Percentiles rank a stretch among this genome's conserved stretches.
phyloP scores from a whole-genome alignment of 2,888 invertebrate species.

The Ormyrus labotus region DNA sequence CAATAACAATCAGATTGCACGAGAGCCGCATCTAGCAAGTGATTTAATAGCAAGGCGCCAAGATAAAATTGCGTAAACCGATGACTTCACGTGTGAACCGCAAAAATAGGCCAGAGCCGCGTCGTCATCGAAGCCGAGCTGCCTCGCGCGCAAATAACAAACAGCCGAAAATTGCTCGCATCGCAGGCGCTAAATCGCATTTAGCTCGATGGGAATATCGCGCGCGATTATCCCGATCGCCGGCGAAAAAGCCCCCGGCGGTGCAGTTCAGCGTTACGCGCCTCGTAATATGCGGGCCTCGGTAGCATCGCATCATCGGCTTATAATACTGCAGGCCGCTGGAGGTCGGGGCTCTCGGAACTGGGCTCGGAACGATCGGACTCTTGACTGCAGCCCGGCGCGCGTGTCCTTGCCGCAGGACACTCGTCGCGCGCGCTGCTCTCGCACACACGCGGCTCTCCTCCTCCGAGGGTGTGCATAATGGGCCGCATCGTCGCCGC shows the following conservation, averaged over 20 bases:
- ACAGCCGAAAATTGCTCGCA: slow-evolving; percentile 27
- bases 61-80: background rate
- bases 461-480: too few species aligned
- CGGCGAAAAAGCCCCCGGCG: background rate
- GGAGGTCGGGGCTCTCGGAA: background rate
- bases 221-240: slow-evolving; percentile 7
- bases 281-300: background rate
- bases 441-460: too few species aligned
- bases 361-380: background rate
- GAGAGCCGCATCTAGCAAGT: too few species aligned
- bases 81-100: background rate
- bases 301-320: slow-evolving; percentile 20
- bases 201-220: slow-evolving; percentile 30
- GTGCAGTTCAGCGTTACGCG: slow-evolving; percentile 15
- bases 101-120: background rate
- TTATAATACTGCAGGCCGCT: background rate
- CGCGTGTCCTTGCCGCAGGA: slow-evolving; percentile 52
- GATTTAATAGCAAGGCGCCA: background rate
- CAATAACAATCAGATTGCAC: too few species aligned
- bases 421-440: background rate
- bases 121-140: background rate
- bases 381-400: too few species aligned
- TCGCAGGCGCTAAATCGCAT: background rate
- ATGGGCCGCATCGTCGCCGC: background rate
- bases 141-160: background rate